Evolutionary conservation across 2,797 vertebrate species (phyloP), one percentile per base, ranked within the genome.

Genomic region (Helarctos malayanus): DNA sequence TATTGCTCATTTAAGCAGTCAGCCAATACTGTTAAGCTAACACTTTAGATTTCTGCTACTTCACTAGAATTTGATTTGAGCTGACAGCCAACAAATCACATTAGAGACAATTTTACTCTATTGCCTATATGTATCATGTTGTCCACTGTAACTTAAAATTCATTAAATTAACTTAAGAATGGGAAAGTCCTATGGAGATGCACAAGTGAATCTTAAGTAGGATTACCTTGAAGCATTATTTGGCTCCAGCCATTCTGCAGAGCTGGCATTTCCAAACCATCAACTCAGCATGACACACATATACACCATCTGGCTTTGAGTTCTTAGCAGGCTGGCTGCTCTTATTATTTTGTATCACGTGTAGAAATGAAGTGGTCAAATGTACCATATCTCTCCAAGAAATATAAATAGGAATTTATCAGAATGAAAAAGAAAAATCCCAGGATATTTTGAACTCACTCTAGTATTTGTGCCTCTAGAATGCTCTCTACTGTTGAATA

Each of bases 221-320:
- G n/a, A 96, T 95, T 97, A 0, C 93, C 96, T 97, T 97, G 96
- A 75, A 98, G 94, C 56, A 89, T 92, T 92, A 93, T 68, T 92
- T 0, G 25, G 80, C 71, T 94, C 97, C 69, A 96, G 89, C 52
- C 97, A 90, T 94, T 96, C 89, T 96, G 91, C 96, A 98, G 89
- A 97, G 97, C 95, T 98, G 95, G 97, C 96, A 97, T 98, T 98
- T 98, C 87, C 79, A 98, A 91, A 61, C 93, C 93, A 89, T 96
- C 95, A 97, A 91, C 97, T 97, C 98, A 98, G 98, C 96, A 88
- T 78, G 98, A 97, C 91, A 97, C 96, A 96, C 83, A 97, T 32
- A 78, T 59, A 84, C 61, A 94, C 98, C 98, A 98, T 98, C 98
- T 98, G 98, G 96, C 95, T 97, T 63, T 95, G 84, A 92, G 94